These are phyloP conservation scores for Setophaga petechia DNA, from an alignment of 2,113 vertebrate species.

Conservation along the genomic window DNA sequence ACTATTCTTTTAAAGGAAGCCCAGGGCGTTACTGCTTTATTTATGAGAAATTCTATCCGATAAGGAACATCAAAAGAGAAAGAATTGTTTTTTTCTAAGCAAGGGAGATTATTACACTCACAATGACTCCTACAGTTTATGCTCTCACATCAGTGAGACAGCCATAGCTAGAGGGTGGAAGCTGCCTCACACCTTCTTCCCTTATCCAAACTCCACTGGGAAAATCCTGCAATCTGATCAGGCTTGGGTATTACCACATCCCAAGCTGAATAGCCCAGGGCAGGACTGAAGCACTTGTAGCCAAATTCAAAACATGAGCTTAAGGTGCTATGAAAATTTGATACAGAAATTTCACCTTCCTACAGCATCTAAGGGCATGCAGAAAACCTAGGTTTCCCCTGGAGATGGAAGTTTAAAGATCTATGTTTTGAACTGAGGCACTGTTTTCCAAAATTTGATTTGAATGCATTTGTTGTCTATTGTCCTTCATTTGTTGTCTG, in stretches of 20 bases:
- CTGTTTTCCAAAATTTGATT: background rate
- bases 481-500: background rate
- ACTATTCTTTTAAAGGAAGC: background rate
- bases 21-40: background rate
- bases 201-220: background rate
- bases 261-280: background rate
- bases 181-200: background rate
- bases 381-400: background rate
- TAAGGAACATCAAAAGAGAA: background rate
- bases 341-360: background rate
- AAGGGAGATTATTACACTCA: background rate
- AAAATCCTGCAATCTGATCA: background rate
- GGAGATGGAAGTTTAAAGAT: background rate
- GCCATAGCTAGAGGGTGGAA: background rate
- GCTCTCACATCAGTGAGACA: background rate
- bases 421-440: background rate
- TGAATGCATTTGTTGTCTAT: background rate
- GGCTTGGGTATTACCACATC: background rate
- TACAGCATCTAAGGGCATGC: background rate
- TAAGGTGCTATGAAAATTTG: slow-evolving; percentile 3
- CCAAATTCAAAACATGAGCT: background rate
- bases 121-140: background rate
- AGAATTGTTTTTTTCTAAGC: background rate
- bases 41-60: background rate
- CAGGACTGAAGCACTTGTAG: background rate